phyloP scores from a whole-genome alignment of 1,140 invertebrate genomes.

The Cepaea nemoralis region DNA sequence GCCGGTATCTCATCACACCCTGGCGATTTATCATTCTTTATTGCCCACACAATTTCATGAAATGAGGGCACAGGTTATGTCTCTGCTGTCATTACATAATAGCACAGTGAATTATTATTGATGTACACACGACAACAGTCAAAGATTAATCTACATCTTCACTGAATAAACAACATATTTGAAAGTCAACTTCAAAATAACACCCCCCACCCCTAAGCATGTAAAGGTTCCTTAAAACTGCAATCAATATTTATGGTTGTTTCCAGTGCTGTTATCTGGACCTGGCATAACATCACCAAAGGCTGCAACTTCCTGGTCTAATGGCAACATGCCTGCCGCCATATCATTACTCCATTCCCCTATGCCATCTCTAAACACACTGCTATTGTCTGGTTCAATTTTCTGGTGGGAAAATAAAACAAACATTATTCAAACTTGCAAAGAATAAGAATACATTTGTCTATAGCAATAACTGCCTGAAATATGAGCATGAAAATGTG shows the following conservation, averaged over 20 bases:
- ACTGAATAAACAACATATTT: too few species aligned
- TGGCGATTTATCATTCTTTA: too few species aligned
- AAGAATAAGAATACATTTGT: not conserved
- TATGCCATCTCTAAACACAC: constrained; percentile 51
- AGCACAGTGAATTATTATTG: too few species aligned
- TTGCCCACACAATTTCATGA: too few species aligned
- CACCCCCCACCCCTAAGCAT: not conserved
- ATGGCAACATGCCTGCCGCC: constrained; percentile 67
- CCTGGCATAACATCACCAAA: constrained; percentile 60
- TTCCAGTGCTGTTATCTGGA: not conserved
- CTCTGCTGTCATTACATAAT: too few species aligned
- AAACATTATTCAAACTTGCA: not conserved
- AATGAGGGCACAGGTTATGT: too few species aligned
- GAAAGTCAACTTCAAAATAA: too few species aligned
- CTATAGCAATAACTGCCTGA: too few species aligned
- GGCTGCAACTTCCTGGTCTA: constrained; percentile 65
- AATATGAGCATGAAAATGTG: too few species aligned
- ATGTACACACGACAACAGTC: too few species aligned
- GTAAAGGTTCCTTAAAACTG: not conserved
- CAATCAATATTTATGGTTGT: not conserved
- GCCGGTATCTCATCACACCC: too few species aligned
- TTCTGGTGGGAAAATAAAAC: constrained; percentile 11
- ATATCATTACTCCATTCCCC: constrained; percentile 68
- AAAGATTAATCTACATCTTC: too few species aligned
- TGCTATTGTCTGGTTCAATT: constrained; percentile 6